Percentiles rank a stretch among this genome's conserved stretches.
These are phyloP conservation scores for Lacerta agilis DNA, from an alignment of 2,797 vertebrate species.

Conservation along the genomic window DNA sequence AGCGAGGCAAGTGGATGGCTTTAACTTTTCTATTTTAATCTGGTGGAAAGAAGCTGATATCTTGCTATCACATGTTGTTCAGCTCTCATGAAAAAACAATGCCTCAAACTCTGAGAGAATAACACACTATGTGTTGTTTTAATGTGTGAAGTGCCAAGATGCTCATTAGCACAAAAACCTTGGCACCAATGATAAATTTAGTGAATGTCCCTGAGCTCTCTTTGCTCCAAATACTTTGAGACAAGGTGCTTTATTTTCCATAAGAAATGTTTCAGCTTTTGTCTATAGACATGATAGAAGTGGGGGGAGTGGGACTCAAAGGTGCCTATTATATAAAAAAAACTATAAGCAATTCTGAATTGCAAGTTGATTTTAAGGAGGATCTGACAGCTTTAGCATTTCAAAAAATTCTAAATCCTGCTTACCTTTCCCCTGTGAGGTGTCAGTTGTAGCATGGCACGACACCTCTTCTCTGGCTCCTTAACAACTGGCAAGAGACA, in stretches of 20 bases:
- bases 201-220: conserved; percentile 27
- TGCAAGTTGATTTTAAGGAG: conserved; percentile 41
- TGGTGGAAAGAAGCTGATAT: background rate
- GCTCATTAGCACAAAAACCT: conserved; percentile 48
- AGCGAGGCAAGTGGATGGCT: background rate
- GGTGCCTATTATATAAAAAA: background rate
- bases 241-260: conserved; percentile 59
- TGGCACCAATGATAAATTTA: conserved; percentile 39
- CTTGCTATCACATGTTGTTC: background rate
- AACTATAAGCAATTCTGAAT: conserved; percentile 40
- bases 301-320: accelerated
- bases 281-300: background rate
- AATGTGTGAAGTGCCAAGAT: conserved; percentile 39
- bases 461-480: too few species aligned
- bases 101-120: accelerated
- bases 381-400: conserved; percentile 39
- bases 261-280: conserved; percentile 37
- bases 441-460: too few species aligned
- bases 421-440: too few species aligned
- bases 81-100: background rate
- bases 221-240: conserved; percentile 41
- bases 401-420: conserved; percentile 17
- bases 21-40: background rate
- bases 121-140: accelerated
- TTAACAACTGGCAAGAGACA: too few species aligned